phyloP scores from a whole-genome alignment of 37 sponge, comb jelly and placozoan species.

The Beroe forskalii region DNA sequence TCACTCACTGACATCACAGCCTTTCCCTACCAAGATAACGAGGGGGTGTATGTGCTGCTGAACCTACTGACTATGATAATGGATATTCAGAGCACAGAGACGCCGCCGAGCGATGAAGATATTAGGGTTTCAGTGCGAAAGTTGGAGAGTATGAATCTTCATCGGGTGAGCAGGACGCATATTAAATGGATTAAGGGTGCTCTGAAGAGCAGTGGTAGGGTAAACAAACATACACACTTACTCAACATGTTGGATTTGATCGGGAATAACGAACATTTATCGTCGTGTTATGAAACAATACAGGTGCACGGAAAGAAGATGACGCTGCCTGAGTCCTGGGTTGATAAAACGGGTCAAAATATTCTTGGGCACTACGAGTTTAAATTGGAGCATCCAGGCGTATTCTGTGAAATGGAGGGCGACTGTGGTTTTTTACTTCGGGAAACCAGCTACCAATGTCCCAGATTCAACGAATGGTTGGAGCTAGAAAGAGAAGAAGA shows the following conservation, averaged over 20 bases:
- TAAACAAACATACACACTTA: not conserved
- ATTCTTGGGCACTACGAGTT: not conserved
- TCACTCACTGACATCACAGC: too few relatives aligned
- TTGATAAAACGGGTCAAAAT: not conserved
- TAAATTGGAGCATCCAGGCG: not conserved
- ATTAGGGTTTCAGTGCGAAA: not conserved
- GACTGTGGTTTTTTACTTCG: not conserved
- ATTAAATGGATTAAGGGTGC: not conserved
- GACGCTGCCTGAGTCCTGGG: not conserved
- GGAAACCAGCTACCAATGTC: not conserved
- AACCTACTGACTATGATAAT: not conserved
- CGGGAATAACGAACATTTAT: not conserved
- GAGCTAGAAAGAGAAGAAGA: not conserved
- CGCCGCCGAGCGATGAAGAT: not conserved
- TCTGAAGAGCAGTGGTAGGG: not conserved
- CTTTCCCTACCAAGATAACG: too few relatives aligned
- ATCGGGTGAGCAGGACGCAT: not conserved
- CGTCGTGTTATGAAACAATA: not conserved
- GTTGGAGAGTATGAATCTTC: not conserved
- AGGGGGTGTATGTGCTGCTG: too few relatives aligned
- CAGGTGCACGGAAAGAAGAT: not conserved
- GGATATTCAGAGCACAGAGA: not conserved
- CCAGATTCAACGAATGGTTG: not conserved
- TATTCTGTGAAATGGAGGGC: not conserved
- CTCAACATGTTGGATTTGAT: not conserved